A percentile compares a stretch with the other conserved stretches of the same genome.
Evolutionary conservation across 2,113 vertebrate genomes (phyloP).

Genomic region (Tachysurus fulvidraco): DNA sequence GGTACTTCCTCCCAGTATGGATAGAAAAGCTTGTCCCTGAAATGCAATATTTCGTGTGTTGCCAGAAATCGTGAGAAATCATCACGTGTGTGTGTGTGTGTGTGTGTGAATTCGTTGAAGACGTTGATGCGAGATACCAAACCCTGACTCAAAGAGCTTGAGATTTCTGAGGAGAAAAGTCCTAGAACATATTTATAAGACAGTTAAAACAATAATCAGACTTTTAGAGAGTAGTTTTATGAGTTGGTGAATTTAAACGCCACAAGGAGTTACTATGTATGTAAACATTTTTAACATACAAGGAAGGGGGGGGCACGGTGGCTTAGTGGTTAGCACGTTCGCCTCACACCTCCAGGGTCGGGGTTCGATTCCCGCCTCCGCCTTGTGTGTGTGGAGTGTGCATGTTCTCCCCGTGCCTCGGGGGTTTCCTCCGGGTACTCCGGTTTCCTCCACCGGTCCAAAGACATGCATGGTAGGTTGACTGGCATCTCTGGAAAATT

Average conservation of each 20-base stretch:
- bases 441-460: too few relatives aligned
- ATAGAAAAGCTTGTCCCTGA: not conserved
- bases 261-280: not conserved
- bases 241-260: not conserved
- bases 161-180: slow-evolving; percentile 24
- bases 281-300: not conserved
- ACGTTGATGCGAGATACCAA: not conserved
- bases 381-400: too few relatives aligned
- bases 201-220: slow-evolving; percentile 36
- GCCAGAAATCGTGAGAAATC: slow-evolving; percentile 38
- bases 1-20: slow-evolving; percentile 37
- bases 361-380: too few relatives aligned
- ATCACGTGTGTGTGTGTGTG: slow-evolving; percentile 23
- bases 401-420: too few relatives aligned
- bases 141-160: slow-evolving; percentile 22
- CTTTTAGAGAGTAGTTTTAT: slow-evolving; percentile 13
- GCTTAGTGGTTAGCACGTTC: too few relatives aligned
- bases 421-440: too few relatives aligned
- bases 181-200: not conserved
- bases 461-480: too few relatives aligned
- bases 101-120: slow-evolving; percentile 2
- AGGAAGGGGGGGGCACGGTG: too few relatives aligned
- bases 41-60: slow-evolving; percentile 14
- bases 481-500: too few relatives aligned
- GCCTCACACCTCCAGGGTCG: too few relatives aligned